Evolutionary conservation across 2,113 vertebrate genomes (phyloP).

Genomic region (Malurus cyaneus): DNA sequence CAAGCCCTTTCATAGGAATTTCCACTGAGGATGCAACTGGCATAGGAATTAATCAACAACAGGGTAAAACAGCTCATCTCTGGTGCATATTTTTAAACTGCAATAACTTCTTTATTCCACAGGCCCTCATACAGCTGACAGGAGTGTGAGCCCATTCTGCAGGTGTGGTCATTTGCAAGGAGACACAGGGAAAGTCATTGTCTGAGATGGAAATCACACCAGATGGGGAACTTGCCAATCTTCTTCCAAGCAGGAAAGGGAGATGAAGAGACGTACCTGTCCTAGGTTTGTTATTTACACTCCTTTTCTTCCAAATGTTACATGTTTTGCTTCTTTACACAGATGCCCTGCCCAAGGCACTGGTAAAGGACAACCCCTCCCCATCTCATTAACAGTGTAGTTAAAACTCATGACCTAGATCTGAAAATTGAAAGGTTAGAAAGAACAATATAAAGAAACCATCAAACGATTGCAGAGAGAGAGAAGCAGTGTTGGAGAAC

Average conservation of each 20-base stretch:
- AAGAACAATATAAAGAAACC: neutral
- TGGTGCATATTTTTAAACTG: neutral
- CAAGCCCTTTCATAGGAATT: neutral
- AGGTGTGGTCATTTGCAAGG: neutral
- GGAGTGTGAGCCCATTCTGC: neutral
- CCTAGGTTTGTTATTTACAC: neutral
- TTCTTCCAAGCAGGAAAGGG: neutral
- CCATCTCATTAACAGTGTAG: neutral
- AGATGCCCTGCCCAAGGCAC: neutral
- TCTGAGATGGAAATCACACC: neutral
- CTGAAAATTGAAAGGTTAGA: neutral
- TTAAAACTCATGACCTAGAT: neutral
- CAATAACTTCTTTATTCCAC: neutral
- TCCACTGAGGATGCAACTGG: neutral
- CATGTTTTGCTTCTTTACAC: neutral
- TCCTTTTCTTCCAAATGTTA: neutral
- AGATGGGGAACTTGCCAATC: neutral
- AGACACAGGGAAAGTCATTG: rapidly evolving
- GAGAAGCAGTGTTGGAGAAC: neutral
- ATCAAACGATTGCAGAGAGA: neutral
- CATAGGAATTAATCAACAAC: neutral
- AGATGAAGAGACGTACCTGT: neutral
- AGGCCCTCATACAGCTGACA: neutral
- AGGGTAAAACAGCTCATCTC: neutral
- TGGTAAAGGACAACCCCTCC: neutral